Evolutionary conservation across 2,888 invertebrate genomes (phyloP).

Genomic region (Apamea anceps): DNA sequence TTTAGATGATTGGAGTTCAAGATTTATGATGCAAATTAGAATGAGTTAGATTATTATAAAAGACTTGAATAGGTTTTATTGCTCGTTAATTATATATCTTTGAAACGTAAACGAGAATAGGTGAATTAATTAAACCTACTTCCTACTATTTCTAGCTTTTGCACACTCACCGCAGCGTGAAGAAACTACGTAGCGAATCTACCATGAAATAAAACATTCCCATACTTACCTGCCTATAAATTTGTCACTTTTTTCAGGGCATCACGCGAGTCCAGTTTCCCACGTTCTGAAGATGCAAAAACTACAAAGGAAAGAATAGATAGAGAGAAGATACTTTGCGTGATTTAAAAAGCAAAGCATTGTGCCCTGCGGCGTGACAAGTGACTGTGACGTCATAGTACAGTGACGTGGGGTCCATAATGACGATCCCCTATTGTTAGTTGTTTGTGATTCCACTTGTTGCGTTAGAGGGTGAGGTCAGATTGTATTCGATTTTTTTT

Average conservation of each 20-base stretch:
- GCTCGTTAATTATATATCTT: slow-evolving; percentile 36
- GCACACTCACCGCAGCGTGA: slow-evolving; percentile 12
- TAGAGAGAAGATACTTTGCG: slow-evolving; percentile 77
- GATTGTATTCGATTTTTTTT: slow-evolving; percentile 29
- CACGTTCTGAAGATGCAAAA: slow-evolving; percentile 83
- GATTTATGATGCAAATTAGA: slow-evolving; percentile 72
- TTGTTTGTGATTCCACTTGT: slow-evolving; percentile 83
- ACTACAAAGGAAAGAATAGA: slow-evolving; percentile 74
- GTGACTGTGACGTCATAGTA: slow-evolving; percentile 76
- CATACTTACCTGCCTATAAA: slow-evolving; percentile 62
- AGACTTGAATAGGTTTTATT: slow-evolving; percentile 44
- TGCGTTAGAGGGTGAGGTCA: slow-evolving; percentile 59
- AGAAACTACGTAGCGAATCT: slow-evolving; percentile 25
- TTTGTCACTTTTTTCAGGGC: slow-evolving; percentile 70
- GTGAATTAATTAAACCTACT: slow-evolving; percentile 22
- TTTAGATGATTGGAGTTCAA: slow-evolving; percentile 72
- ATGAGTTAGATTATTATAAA: slow-evolving; percentile 65
- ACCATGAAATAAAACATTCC: slow-evolving; percentile 43
- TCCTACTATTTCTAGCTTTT: slow-evolving; percentile 18
- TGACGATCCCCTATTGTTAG: slow-evolving; percentile 68
- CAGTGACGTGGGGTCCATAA: slow-evolving; percentile 70
- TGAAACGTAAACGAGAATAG: slow-evolving; percentile 2
- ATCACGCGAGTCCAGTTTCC: slow-evolving; percentile 71
- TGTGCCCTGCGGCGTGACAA: slow-evolving; percentile 84
- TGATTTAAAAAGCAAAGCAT: slow-evolving; percentile 79